Base-by-base conservation (phyloP, 2,797 vertebrate species). In the Chiroxiphia lanceolata region DNA sequence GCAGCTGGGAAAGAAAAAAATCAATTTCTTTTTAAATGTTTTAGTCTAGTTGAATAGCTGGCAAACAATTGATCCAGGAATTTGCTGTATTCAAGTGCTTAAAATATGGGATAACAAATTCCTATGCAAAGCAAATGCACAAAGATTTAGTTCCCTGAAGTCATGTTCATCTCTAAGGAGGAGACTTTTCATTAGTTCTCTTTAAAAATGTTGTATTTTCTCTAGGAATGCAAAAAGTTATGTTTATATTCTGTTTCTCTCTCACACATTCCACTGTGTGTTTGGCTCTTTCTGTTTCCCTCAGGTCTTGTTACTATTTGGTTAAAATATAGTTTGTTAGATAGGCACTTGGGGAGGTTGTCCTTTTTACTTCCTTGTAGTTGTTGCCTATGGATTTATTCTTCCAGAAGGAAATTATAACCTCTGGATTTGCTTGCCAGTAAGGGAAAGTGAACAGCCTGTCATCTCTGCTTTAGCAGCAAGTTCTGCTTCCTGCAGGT, bases 1-100 rank as follows among this genome's bases (percentile, higher is more conserved):
- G 47, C 70, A 89, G 38, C 75, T 77, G 27, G 38, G 59, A 69
- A 71, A 85, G 50, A 68, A 78, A 92, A 88, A 94, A 93, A 81
- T 63, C 71, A 68, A 86, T 91, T 94, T 71, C 23, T 81, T 79
- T 44, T 50, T 79, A 67, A 89, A 63, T 68, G 64, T 89, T 74
- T 89, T 68, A 74, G 23, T 85, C 75, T 94, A 91, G 85, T 85
- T 87, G 79, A 91, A 90, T 81, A 85, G 42, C 61, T 96, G 79
- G 85, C 94, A 94, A 94, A 80, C 60, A 93, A 31, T 45, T 77
- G 89, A 91, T 89, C 48, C 40, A 53, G 50, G 40, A 89, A 71
- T 83, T 72, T 78, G 57, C 45, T 9, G 3, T 81, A 51, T 86
- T 87, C n/a, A 68, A 19, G 21, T 75, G 29, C 57, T 85, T 94